These are phyloP conservation scores for Morpho helenor DNA, from an alignment of 2,888 invertebrate species.

Conservation along the genomic window DNA sequence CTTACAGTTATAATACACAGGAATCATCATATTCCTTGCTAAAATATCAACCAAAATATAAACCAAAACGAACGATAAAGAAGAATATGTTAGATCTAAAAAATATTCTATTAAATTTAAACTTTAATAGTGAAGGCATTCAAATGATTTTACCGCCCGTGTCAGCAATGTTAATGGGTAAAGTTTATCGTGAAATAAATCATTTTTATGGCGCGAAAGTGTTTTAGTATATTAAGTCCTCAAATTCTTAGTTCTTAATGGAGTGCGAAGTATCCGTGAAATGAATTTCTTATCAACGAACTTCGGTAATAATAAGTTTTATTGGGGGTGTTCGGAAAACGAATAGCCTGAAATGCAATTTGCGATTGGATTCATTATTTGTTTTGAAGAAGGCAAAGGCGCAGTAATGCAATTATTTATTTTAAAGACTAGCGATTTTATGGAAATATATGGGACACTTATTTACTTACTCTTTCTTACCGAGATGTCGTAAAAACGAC, in stretches of 20 bases:
- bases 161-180: not conserved
- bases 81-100: not conserved
- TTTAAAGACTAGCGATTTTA: no score
- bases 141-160: conserved; percentile 2
- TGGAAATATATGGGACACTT: no score
- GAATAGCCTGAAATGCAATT: conserved; percentile 6
- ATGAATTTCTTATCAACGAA: conserved; percentile 11
- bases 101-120: not conserved
- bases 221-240: conserved; percentile 15
- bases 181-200: conserved; percentile 12
- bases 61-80: no score
- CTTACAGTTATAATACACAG: no score
- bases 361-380: conserved; percentile 2
- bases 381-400: not conserved
- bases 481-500: no score
- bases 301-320: conserved; percentile 9
- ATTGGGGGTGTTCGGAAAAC: conserved; percentile 8
- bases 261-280: conserved; percentile 9
- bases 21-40: no score
- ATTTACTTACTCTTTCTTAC: no score
- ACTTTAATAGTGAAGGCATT: conserved; percentile 3
- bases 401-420: no score
- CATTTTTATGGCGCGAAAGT: conserved; percentile 7
- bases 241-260: conserved; percentile 13
- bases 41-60: no score